Evolutionary conservation across 2,113 vertebrate genomes (phyloP), one percentile per base, ranked within the genome.

Genomic region (Gnathonemus echidnorhynchus): DNA sequence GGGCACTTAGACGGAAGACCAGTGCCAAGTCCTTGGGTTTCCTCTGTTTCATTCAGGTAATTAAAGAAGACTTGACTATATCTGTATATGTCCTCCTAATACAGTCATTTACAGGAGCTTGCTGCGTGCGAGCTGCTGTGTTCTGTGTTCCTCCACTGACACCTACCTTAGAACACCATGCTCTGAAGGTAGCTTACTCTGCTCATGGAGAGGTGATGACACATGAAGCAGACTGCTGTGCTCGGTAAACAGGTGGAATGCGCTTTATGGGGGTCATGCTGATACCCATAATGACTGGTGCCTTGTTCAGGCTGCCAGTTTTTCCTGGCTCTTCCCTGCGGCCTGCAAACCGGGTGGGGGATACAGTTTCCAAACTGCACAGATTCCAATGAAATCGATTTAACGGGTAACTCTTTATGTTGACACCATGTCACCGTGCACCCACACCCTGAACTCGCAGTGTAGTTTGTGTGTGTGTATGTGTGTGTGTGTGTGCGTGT

Each of bases 241-340:
- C 49, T 39, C 0, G 48, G 31, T 52, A 24, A 13, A 9, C 77
- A 93, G 94, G 93, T 94, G 90, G 88, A 92, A 94, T 93, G 93
- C 91, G 70, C 4, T 93, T 89, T 27, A 87, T 90, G 90, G 89
- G 94, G 95, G 94, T 94, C 94, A 94, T 90, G 90, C 92, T 90
- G 91, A 52, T 35, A 11, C 52, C 58, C 50, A 90, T 91, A 93
- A 93, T 94, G 94, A 95, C 95, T 93, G 94, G 93, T 92, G 94
- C 94, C 92, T 93, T 95, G 92, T 95, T 95, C 90, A 92, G 92
- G 87, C 92, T 89, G 92, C 90, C 89, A 92, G 89, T 62, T 89
- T 89, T 91, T 89, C 88, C 42, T 90, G 85, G 56, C 58, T 24
- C 90, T 89, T 91, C 91, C 80, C 50, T n/a, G 31, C 5, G 21